Conservation (phyloP, 2,888 invertebrate species). For the Lucinisca nassula region DNA sequence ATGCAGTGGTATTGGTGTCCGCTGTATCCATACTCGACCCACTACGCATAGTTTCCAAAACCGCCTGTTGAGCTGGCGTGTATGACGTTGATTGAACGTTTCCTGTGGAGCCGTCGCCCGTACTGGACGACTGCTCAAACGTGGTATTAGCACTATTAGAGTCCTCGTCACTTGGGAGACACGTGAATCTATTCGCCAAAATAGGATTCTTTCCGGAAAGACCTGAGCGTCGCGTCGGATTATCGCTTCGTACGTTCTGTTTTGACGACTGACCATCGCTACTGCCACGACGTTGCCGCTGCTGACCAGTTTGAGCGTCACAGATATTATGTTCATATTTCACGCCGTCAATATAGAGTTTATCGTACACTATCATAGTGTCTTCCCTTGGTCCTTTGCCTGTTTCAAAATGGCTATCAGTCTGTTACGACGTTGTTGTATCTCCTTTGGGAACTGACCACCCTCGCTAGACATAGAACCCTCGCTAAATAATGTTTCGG, state of each 20-base stretch:
- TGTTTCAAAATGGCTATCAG: not conserved
- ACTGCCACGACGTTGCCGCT: not conserved
- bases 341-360: not conserved
- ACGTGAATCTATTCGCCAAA: not conserved
- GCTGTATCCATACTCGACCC: not conserved
- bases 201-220: not conserved
- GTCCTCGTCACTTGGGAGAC: not conserved
- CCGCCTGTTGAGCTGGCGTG: not conserved
- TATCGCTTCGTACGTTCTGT: too few relatives aligned
- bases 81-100: not conserved
- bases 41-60: not conserved
- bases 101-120: not conserved
- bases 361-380: not conserved
- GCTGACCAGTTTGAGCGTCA: not conserved
- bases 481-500: not conserved
- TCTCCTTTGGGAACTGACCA: not conserved
- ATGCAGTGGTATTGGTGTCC: too few relatives aligned
- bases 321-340: not conserved
- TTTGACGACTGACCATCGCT: not conserved
- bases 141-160: not conserved
- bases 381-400: not conserved
- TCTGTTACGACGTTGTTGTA: not conserved
- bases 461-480: not conserved
- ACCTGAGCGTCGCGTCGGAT: too few relatives aligned
- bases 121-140: not conserved